Conservation (phyloP, 2,113 vertebrate species). For the Eulacestoma nigropectus region DNA sequence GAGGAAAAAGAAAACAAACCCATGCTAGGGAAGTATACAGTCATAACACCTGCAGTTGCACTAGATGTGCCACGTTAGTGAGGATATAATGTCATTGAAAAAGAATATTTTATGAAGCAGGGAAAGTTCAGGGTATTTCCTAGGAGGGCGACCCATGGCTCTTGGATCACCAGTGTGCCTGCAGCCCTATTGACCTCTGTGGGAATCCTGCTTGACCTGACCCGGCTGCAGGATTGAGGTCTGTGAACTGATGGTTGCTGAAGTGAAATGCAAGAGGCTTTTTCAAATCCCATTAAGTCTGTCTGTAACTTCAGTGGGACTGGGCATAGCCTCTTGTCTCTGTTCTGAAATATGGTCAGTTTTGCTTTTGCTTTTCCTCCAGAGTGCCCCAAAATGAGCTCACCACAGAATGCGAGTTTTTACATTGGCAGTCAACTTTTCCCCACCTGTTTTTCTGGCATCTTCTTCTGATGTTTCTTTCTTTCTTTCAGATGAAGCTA, state of each 20-base stretch:
- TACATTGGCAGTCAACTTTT: not conserved
- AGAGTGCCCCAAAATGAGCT: not conserved
- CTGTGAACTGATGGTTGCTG: not conserved
- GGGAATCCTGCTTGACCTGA: not conserved
- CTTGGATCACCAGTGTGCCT: not conserved
- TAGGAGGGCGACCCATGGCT: not conserved
- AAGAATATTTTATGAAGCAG: not conserved
- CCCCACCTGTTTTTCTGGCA: not conserved
- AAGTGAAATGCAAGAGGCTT: not conserved
- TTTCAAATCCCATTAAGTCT: not conserved
- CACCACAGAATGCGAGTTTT: fast-evolving
- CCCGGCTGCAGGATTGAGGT: not conserved
- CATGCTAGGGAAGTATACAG: not conserved
- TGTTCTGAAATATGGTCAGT: not conserved
- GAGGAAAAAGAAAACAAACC: not conserved
- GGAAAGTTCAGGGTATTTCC: not conserved
- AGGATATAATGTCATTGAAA: not conserved
- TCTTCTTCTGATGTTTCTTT: not conserved
- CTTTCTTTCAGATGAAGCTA: slow-evolving; percentile 89
- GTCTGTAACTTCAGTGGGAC: not conserved
- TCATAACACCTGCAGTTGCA: not conserved
- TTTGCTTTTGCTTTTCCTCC: not conserved
- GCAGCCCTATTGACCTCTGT: not conserved
- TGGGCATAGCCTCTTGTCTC: not conserved
- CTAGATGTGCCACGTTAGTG: not conserved